Evolutionary conservation across 2,888 invertebrate species (phyloP).

Genomic region (Lutraria lutraria): DNA sequence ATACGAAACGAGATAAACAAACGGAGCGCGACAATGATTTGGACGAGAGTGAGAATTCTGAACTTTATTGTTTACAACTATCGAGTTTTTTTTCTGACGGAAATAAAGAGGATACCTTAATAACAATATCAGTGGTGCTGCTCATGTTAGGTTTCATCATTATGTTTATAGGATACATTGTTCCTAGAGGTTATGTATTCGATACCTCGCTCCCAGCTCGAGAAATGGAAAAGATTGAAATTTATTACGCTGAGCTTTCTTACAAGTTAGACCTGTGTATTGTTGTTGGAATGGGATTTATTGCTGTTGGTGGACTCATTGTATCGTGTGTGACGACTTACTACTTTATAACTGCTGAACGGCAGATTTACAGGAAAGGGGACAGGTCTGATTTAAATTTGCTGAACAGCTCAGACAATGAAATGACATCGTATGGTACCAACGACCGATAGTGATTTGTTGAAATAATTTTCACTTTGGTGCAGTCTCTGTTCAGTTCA

Average conservation of each 20-base stretch:
- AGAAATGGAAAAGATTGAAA: constrained; percentile 79
- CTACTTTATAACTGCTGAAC: neutral
- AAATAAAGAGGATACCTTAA: constrained; percentile 60
- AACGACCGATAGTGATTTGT: neutral
- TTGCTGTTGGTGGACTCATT: constrained; percentile 72
- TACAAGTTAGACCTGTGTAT: constrained; percentile 73
- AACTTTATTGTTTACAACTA: neutral
- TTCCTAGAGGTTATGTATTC: constrained; percentile 76
- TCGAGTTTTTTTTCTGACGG: constrained; percentile 12
- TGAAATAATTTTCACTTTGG: neutral
- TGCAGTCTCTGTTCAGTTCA: too few relatives aligned
- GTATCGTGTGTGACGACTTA: constrained; percentile 64
- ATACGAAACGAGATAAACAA: neutral
- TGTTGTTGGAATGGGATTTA: constrained; percentile 75
- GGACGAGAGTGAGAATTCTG: neutral
- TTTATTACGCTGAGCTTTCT: constrained; percentile 71
- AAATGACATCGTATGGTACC: constrained; percentile 49
- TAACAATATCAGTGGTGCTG: constrained; percentile 61
- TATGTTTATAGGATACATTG: constrained; percentile 73
- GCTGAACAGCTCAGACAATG: constrained; percentile 24
- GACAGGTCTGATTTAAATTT: constrained; percentile 53
- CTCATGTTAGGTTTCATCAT: constrained; percentile 73
- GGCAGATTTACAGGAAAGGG: constrained; percentile 36
- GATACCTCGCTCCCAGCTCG: constrained; percentile 75
- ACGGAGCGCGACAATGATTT: neutral